Percentiles rank a stretch among this genome's conserved stretches.
Evolutionary conservation across 2,113 vertebrate genomes (phyloP).

Genomic region (Zosterops lateralis): DNA sequence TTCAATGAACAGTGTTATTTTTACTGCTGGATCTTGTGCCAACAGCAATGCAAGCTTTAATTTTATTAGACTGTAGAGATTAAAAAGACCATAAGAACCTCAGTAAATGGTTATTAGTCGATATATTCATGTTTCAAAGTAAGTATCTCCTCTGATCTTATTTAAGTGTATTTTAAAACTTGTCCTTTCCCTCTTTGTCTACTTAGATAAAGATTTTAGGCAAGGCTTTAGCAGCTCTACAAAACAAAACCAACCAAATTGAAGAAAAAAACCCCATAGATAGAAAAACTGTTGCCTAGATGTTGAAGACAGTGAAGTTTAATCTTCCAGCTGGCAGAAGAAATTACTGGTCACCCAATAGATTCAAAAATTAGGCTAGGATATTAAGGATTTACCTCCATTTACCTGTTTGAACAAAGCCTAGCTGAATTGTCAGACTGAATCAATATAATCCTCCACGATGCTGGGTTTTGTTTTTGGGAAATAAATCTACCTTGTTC

Average conservation of each 20-base stretch:
- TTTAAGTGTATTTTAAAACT: not conserved
- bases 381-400: not conserved
- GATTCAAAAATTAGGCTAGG: not conserved
- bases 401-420: not conserved
- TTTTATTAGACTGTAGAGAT: not conserved
- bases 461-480: not conserved
- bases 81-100: not conserved
- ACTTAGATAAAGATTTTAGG: not conserved
- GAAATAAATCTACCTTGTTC: not conserved
- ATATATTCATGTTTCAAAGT: not conserved
- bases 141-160: not conserved
- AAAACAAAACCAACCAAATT: not conserved
- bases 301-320: not conserved
- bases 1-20: not conserved
- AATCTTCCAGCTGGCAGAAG: rapidly evolving
- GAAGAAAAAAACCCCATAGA: not conserved
- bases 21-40: not conserved
- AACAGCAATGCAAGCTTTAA: not conserved
- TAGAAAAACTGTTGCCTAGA: not conserved
- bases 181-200: not conserved
- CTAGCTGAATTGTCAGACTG: not conserved
- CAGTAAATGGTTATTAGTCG: not conserved
- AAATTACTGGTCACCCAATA: not conserved
- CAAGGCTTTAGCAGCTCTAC: not conserved
- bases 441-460: not conserved